These are phyloP conservation scores for Sesia bembeciformis DNA, from an alignment of 2,888 invertebrate genomes.

Conservation along the genomic window DNA sequence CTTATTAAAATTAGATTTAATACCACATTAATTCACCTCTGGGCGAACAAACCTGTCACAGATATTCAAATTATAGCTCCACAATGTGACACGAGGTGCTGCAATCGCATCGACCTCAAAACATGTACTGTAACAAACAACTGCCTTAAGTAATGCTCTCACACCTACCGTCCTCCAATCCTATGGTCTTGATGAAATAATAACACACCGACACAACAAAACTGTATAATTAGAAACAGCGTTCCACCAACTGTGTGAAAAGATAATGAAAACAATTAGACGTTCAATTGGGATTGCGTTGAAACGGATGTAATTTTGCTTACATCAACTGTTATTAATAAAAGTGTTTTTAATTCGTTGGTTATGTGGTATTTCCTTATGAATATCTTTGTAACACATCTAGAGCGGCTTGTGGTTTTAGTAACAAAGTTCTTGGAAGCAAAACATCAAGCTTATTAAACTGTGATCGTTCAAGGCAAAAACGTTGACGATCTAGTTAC, in stretches of 20 bases:
- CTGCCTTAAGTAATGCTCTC: constrained; percentile 3
- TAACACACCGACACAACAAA: constrained; percentile 26
- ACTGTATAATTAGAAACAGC: constrained; percentile 33
- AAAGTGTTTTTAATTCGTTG: constrained; percentile 16
- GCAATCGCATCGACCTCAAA: background rate
- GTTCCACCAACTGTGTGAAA: constrained; percentile 44
- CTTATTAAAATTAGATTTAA: constrained; percentile 13
- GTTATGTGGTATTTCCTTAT: constrained; percentile 25
- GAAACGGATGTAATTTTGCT: constrained; percentile 33
- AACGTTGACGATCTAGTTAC: constrained; percentile 13
- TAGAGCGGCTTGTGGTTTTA: constrained; percentile 23
- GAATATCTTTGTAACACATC: constrained; percentile 31
- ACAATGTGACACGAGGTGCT: constrained; percentile 10
- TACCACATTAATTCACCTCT: constrained; percentile 27
- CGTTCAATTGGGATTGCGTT: constrained; percentile 1
- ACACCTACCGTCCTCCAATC: constrained; percentile 19
- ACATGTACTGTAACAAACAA: background rate
- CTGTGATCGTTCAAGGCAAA: constrained; percentile 12
- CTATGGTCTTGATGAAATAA: constrained; percentile 31
- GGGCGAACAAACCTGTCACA: constrained; percentile 33
- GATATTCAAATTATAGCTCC: constrained; percentile 32
- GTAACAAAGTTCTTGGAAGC: constrained; percentile 18
- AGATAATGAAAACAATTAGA: constrained; percentile 45
- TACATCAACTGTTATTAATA: constrained; percentile 5
- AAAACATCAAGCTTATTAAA: constrained; percentile 13